Base-by-base conservation (phyloP, 2,797 vertebrate genomes). In the Schizopygopsis pylzovi region DNA sequence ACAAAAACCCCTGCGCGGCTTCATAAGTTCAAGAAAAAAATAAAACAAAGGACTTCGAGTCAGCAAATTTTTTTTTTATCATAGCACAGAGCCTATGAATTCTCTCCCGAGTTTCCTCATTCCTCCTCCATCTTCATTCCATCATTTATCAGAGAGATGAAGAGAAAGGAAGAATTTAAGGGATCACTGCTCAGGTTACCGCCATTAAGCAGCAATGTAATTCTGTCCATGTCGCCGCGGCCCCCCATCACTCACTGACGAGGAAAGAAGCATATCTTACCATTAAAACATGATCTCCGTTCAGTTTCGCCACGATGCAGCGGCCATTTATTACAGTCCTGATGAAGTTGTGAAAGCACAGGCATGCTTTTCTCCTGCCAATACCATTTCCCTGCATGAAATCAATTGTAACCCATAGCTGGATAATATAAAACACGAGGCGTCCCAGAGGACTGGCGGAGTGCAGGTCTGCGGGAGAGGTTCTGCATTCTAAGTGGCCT, bases 171-270 rank as follows among this genome's bases (percentile, higher is more conserved):
- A 73, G 83, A 85, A 86, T 87, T 86, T 87, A 87, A 87, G 70
- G 84, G 91, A 87, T 91, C 84, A 86, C 86, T 87, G 91, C 84
- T 88, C 81, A 82, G 86, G 77, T 88, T 90, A 88, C 80, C 7
- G 87, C 82, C 72, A 89, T 88, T 89, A 87, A 88, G 84, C 82
- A 79, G 72, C 85, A 85, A 81, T 76, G 79, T 84, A 84, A 87
- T 82, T 88, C 82, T 73, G 61, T 82, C 76, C 52, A 84, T 71
- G 88, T 72, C 71, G 49, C 63, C 63, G 13, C 56, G 22, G 72
- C 39, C 49, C 8, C 33, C 83, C n/a, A 88, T 89, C 84, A 84
- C 37, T 86, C 84, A 83, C 33, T 63, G 79, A 87, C 33, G 54
- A 79, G 84, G 52, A n/a, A 86, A 86, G 80, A 85, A 72, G 75